Evolutionary conservation across 1,140 invertebrate species (phyloP).

Genomic region (Hycleus cichorii): DNA sequence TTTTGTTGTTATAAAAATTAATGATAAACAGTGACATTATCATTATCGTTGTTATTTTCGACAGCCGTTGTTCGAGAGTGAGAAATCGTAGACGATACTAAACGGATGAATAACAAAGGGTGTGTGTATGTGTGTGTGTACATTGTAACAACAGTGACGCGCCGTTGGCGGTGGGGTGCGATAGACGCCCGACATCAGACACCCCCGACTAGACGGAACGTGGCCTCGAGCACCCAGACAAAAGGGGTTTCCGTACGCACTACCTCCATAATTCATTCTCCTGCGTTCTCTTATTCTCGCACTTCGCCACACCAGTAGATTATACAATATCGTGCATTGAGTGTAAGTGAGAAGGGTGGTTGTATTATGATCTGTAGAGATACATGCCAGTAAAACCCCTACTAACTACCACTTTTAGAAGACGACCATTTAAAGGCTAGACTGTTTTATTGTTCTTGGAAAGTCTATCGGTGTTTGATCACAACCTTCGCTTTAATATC

Average conservation of each 20-base stretch:
- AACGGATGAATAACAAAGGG: slow-evolving; percentile 1
- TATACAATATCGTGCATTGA: neutral
- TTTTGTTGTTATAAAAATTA: too few relatives aligned
- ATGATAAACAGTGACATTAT: too few relatives aligned
- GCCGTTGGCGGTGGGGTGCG: slow-evolving; percentile 7
- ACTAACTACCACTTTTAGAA: too few relatives aligned
- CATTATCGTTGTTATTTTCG: neutral
- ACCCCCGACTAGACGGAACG: slow-evolving; percentile 16
- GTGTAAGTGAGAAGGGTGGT: too few relatives aligned
- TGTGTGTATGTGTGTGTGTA: neutral
- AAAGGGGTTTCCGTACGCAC: slow-evolving; percentile 18
- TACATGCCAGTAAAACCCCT: too few relatives aligned
- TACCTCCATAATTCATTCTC: neutral
- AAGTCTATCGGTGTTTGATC: too few relatives aligned
- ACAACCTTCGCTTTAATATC: too few relatives aligned
- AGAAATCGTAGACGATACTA: neutral
- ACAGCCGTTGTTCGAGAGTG: neutral
- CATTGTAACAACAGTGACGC: slow-evolving; percentile 1
- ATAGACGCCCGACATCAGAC: slow-evolving; percentile 8
- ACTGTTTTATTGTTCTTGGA: too few relatives aligned
- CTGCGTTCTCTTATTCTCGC: too few relatives aligned
- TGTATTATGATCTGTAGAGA: too few relatives aligned
- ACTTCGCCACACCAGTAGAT: neutral
- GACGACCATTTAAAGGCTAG: too few relatives aligned
- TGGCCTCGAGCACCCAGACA: slow-evolving; percentile 17